Conservation (phyloP, 2,797 vertebrate species). For the Hephaestus fuliginosus region DNA sequence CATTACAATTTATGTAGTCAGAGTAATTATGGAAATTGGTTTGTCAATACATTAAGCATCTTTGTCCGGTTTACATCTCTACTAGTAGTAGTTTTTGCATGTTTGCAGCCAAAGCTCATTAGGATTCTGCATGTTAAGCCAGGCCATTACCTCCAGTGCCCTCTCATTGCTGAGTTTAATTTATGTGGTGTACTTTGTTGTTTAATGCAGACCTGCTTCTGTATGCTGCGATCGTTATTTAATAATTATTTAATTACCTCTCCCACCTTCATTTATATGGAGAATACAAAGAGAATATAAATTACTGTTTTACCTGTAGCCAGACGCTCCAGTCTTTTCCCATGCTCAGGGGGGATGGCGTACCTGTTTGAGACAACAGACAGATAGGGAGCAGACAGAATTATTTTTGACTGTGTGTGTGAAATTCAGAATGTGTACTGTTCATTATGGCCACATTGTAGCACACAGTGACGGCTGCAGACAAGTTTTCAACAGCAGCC, state of each 20-base stretch:
- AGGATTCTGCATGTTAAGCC: slow-evolving; percentile 41
- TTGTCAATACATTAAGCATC: slow-evolving; percentile 1
- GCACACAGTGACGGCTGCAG: neutral
- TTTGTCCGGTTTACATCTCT: slow-evolving; percentile 10
- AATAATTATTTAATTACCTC: slow-evolving; percentile 52
- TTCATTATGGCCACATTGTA: slow-evolving; percentile 30
- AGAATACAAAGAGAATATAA: slow-evolving; percentile 36
- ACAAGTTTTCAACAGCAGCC: slow-evolving; percentile 1
- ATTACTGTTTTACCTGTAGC: slow-evolving; percentile 81
- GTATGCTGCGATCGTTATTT: slow-evolving; percentile 29
- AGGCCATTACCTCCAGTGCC: slow-evolving; percentile 21
- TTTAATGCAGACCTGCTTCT: slow-evolving; percentile 43
- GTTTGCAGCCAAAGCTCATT: slow-evolving; percentile 42
- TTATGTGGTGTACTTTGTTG: slow-evolving; percentile 42
- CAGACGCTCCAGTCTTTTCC: slow-evolving; percentile 87
- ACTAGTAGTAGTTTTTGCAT: neutral
- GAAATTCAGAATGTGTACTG: slow-evolving; percentile 32
- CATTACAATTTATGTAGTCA: neutral
- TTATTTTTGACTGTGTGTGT: slow-evolving; percentile 43
- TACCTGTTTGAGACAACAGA: slow-evolving; percentile 80
- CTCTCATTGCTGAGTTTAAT: slow-evolving; percentile 34
- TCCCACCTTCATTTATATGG: slow-evolving; percentile 16
- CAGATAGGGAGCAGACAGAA: slow-evolving; percentile 29
- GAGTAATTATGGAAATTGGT: neutral
- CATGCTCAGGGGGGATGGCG: slow-evolving; percentile 88